Base-by-base conservation (phyloP, 2,888 invertebrate species). In the Tetranychus piercei region DNA sequence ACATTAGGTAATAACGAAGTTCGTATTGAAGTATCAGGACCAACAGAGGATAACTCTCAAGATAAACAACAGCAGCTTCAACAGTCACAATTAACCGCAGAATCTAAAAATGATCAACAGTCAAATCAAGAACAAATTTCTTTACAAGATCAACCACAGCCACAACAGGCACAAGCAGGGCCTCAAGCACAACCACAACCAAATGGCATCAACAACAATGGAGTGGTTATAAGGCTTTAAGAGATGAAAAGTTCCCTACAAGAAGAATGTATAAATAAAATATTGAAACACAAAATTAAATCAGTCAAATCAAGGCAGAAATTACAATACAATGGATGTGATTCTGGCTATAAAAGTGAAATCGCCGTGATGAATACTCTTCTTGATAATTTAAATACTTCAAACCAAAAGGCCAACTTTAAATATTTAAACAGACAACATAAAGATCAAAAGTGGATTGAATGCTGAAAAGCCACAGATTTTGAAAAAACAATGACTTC, bases 181-280 rank as follows among this genome's bases (percentile, higher is more conserved):
- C 69, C 55, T 15, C 55, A 55, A 55, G 11, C 9, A 15, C 55
- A 55, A 55, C 55, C 9, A 15, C 55, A 55, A 55, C 55, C 55
- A 55, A 20, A 69, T 11, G 20, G 22, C 1, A 69, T 23, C 69
- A 69, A 69, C 69, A 69, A 69, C 69, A 69, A 69, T 69, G 69
- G 69, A 69, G 69, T 69, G 11, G 69, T 69, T 69, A 69, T 69
- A 20, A 20, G 69, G 9, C 69, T 69, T 22, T 69, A 22, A 69
- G 20, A 22, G 6, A 23, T 22, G 69, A 69, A 8, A 69, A 69
- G 7, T 69, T 69, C 11, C 8, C 69, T 22, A 9, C 22, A 66
- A 15, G 11, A 69, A 22, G 9, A 55, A 55, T 55, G 55, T 55
- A 55, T 15, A 55, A 55, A 55, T 15, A 15, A 5, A 55, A 15